phyloP scores from a whole-genome alignment of 1,140 invertebrate genomes.

The Achatina immaculata region DNA sequence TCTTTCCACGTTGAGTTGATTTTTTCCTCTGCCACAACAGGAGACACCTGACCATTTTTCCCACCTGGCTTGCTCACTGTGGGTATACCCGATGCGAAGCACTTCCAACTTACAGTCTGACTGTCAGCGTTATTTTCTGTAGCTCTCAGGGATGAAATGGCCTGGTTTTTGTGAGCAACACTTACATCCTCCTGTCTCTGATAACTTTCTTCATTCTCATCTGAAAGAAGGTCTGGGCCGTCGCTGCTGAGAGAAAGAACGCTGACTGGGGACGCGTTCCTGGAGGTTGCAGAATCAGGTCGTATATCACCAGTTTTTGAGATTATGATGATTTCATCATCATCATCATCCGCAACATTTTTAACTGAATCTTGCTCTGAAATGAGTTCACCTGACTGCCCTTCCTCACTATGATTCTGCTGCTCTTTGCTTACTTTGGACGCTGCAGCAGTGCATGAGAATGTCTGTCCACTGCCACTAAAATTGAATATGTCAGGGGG shows the following conservation, averaged over 20 bases:
- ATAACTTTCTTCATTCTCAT: not conserved
- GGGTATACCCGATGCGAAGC: too few species aligned
- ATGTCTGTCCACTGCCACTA: too few species aligned
- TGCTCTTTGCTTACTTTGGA: too few species aligned
- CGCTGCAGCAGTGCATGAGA: too few species aligned
- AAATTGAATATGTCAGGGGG: too few species aligned
- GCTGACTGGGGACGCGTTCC: not conserved
- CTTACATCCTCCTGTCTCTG: too few species aligned
- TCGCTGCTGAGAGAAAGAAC: conserved; percentile 12
- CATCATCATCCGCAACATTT: conserved; percentile 8
- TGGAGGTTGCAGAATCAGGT: not conserved
- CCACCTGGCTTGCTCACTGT: too few species aligned
- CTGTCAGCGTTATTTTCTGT: too few species aligned
- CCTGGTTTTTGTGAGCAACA: not conserved
- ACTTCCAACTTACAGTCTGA: not conserved
- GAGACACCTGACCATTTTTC: not conserved
- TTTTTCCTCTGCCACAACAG: not conserved
- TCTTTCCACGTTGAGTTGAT: too few species aligned
- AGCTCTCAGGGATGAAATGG: not conserved
- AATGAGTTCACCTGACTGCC: conserved; percentile 1
- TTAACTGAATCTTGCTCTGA: not conserved
- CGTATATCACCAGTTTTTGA: not conserved
- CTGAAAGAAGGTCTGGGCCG: not conserved
- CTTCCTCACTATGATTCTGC: too few species aligned
- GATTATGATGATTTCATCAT: conserved; percentile 10